Percentiles rank a stretch among this genome's conserved stretches.
phyloP scores from a whole-genome alignment of 1,140 invertebrate species.

The Cephus cinctus region DNA sequence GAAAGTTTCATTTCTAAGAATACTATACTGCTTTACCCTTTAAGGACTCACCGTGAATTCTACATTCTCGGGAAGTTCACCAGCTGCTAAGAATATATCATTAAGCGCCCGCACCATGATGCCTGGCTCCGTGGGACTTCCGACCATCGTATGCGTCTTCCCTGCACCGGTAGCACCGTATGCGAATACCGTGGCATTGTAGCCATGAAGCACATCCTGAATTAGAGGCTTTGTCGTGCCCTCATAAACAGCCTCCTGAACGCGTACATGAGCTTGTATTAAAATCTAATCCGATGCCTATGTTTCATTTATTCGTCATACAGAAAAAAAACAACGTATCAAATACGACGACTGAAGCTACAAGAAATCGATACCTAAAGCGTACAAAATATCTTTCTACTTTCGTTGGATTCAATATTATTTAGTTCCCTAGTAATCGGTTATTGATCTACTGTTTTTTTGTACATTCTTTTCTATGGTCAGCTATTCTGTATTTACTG shows the following conservation, averaged over 20 bases:
- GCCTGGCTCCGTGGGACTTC: constrained; percentile 70
- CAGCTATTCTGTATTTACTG: too few relatives aligned
- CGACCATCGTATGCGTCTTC: constrained; percentile 91
- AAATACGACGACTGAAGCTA: too few relatives aligned
- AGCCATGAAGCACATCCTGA: constrained; percentile 85
- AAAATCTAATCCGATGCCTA: too few relatives aligned
- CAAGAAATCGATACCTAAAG: too few relatives aligned
- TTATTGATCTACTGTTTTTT: too few relatives aligned
- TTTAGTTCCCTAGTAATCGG: not conserved
- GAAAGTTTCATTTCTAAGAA: too few relatives aligned
- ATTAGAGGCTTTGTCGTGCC: constrained; percentile 80
- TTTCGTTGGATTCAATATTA: constrained; percentile 1
- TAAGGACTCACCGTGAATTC: constrained; percentile 60
- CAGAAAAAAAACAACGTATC: not conserved
- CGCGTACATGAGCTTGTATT: too few relatives aligned
- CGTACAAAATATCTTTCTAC: too few relatives aligned
- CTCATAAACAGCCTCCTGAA: constrained; percentile 83
- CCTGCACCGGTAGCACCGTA: constrained; percentile 94
- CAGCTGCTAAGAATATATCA: constrained; percentile 75
- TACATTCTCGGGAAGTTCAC: constrained; percentile 52
- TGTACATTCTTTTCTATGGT: too few relatives aligned
- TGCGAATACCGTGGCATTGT: constrained; percentile 95
- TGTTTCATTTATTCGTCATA: too few relatives aligned
- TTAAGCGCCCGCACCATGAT: constrained; percentile 86
- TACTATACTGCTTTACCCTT: too few relatives aligned